Conservation (phyloP, 2,888 invertebrate species). For the Megaustenia siamemsis region DNA sequence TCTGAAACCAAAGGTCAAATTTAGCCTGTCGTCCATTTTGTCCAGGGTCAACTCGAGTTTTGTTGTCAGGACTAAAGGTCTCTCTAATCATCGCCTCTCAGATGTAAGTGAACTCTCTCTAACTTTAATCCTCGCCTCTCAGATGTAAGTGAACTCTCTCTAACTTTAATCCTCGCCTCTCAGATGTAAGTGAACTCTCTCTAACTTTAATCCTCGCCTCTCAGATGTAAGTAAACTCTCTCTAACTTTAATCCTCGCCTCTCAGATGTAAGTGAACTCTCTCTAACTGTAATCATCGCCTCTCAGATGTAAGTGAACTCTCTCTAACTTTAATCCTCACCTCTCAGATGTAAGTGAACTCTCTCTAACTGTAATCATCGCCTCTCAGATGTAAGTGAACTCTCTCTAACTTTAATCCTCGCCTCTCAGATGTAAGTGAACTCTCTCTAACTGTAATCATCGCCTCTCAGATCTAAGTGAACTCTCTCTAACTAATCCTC, state of each 20-base stretch:
- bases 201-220: background rate
- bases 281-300: background rate
- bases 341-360: too few relatives aligned
- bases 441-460: background rate
- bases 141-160: too few relatives aligned
- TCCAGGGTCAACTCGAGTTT: constrained; percentile 74
- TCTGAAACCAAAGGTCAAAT: constrained; percentile 67
- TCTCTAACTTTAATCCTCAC: too few relatives aligned
- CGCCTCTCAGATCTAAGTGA: background rate
- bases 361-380: too few relatives aligned
- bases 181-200: background rate
- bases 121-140: too few relatives aligned
- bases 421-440: too few relatives aligned
- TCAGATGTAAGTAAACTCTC: background rate
- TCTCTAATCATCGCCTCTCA: constrained; percentile 52
- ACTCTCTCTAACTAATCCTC: background rate
- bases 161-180: background rate
- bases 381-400: too few relatives aligned
- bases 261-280: too few relatives aligned
- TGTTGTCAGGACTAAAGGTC: constrained; percentile 64
- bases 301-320: background rate
- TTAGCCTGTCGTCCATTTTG: constrained; percentile 70
- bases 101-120: constrained; percentile 48
- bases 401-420: too few relatives aligned
- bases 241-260: background rate